Evolutionary conservation across 2,797 vertebrate species (phyloP).

Genomic region (Clarias pachynema): DNA sequence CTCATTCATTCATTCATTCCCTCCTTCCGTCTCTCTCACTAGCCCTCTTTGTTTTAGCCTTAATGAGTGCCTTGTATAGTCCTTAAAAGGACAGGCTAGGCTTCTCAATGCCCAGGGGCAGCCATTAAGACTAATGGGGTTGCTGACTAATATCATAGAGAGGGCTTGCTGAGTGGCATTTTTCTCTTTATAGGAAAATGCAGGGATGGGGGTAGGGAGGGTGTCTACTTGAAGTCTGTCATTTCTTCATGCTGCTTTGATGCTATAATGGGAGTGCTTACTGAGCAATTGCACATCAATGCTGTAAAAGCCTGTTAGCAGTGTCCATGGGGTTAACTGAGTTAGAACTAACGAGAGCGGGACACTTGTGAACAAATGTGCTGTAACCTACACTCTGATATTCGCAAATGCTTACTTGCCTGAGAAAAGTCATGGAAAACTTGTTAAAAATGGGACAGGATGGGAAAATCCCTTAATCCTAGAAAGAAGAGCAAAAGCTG

Average conservation of each 20-base stretch:
- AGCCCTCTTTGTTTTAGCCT: constrained; percentile 77
- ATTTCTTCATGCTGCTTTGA: constrained; percentile 41
- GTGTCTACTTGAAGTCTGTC: constrained; percentile 40
- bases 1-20: constrained; percentile 51
- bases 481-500: constrained; percentile 4
- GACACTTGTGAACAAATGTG: not conserved
- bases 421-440: not conserved
- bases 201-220: constrained; percentile 22
- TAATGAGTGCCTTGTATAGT: constrained; percentile 80
- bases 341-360: constrained; percentile 20
- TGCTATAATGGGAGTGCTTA: constrained; percentile 24
- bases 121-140: constrained; percentile 75
- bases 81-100: constrained; percentile 73
- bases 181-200: constrained; percentile 48
- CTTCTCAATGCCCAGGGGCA: constrained; percentile 68
- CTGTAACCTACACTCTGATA: not conserved
- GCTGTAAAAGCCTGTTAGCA: constrained; percentile 10
- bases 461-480: not conserved
- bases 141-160: constrained; percentile 76
- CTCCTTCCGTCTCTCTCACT: constrained; percentile 63
- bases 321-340: constrained; percentile 27
- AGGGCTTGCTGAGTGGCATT: constrained; percentile 59
- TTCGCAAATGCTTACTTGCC: not conserved
- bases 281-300: constrained; percentile 24
- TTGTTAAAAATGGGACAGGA: not conserved